Base-by-base conservation (phyloP, 2,888 invertebrate genomes). In the Drosophila borborema region DNA sequence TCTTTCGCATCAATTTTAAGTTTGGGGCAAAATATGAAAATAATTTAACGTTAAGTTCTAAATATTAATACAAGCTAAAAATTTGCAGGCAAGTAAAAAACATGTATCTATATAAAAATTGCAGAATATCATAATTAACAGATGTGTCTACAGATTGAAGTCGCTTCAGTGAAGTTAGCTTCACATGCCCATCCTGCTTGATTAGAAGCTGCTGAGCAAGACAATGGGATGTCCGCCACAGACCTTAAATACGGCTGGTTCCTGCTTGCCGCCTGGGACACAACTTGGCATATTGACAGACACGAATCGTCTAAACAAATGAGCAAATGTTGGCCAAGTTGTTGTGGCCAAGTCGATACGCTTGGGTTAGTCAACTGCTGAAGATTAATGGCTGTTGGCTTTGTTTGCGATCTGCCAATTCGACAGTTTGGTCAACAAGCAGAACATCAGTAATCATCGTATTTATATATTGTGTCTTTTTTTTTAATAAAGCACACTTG, bases 401-500 rank as follows among this genome's bases (percentile, higher is more conserved):
- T 18, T 14, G 51, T 7, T 34, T 18, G 51, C 8, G 34, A 34
- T 14, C 51, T 51, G 51, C 34, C 34, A 51, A 51, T 34, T 34
- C 6, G 46, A 10, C 63, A 66, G 54, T 61, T 55, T 75, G 75
- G 49, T 28, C 60, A 74, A 48, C 45, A 40, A 23, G 58, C 68
- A 14, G 20, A 34, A 20, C 23, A 20, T 41, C 34, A 16, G 34
- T 41, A 23, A 34, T 23, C 38, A 38, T 58, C 14, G 20, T n/a
- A 10, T 12, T 18, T 38, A 38, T 16, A 20, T 23, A 16, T 54
- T 28, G 28, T 28, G 5, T 28, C 10, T 36, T 64, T 74, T 7
- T 48, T 77, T 83, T 83, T 83, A 81, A 83, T 83, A 88, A 83
- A 66, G 68, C 48, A 23, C 74, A 61, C 74, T 77, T 40, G 53